Conservation (phyloP, 1,140 invertebrate species). For the Penaeus japonicus region DNA sequence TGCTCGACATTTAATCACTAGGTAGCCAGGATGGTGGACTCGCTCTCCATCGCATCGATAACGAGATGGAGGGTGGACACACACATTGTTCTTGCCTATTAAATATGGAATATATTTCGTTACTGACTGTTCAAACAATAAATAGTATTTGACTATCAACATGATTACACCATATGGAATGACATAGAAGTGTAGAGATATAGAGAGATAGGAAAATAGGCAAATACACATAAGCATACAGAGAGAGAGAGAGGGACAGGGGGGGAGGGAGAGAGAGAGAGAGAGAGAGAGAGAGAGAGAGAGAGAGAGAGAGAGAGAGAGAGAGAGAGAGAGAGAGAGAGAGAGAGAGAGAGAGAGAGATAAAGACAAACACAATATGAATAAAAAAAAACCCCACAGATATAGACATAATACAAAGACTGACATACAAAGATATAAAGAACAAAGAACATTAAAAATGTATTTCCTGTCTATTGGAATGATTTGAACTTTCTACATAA, state of each 20-base stretch:
- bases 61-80: slow-evolving; percentile 89
- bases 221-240: neutral
- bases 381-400: too few species aligned
- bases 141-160: too few species aligned
- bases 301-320: neutral
- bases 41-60: slow-evolving; percentile 80
- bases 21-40: slow-evolving; percentile 89
- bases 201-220: neutral
- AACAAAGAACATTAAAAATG: too few species aligned
- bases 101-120: neutral
- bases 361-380: neutral
- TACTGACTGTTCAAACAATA: neutral
- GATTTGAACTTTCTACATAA: too few species aligned
- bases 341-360: neutral
- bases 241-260: neutral
- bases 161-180: neutral
- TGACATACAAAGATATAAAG: too few species aligned
- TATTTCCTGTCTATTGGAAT: too few species aligned
- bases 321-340: neutral
- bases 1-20: slow-evolving; percentile 81
- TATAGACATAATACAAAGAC: too few species aligned
- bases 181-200: neutral
- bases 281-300: neutral
- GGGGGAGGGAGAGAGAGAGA: neutral
- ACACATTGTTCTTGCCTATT: slow-evolving; percentile 84